These are phyloP conservation scores for Nomia melanderi DNA, from an alignment of 1,140 invertebrate species.

Conservation along the genomic window DNA sequence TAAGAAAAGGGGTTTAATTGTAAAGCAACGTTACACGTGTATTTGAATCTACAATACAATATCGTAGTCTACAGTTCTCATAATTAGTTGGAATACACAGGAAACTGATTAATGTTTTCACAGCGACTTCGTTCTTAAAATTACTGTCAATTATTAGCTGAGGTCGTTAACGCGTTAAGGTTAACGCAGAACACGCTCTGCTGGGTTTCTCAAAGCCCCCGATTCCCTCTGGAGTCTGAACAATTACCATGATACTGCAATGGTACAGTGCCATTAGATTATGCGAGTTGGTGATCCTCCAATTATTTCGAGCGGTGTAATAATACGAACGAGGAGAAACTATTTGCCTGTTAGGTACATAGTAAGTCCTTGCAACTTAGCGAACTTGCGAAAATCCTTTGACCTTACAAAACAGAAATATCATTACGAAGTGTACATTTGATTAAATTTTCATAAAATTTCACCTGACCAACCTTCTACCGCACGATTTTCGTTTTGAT, in stretches of 20 bases:
- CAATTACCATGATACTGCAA: neutral
- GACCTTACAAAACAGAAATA: neutral
- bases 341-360: neutral
- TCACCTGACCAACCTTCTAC: no score
- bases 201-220: neutral
- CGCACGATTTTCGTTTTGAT: no score
- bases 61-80: no score
- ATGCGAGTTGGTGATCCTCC: neutral
- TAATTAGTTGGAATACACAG: no score
- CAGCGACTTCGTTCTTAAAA: no score
- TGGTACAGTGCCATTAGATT: no score
- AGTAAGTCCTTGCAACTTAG: neutral
- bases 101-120: no score
- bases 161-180: neutral
- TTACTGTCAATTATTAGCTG: no score
- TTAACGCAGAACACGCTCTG: neutral
- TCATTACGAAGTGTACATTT: neutral
- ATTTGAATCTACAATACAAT: no score
- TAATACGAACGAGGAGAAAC: neutral
- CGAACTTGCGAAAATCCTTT: neutral
- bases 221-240: neutral
- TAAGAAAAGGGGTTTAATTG: no score
- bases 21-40: no score
- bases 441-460: no score
- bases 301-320: neutral